phyloP scores from a whole-genome alignment of 2,888 invertebrate species.

The Bursaphelenchus okinawaensis region DNA sequence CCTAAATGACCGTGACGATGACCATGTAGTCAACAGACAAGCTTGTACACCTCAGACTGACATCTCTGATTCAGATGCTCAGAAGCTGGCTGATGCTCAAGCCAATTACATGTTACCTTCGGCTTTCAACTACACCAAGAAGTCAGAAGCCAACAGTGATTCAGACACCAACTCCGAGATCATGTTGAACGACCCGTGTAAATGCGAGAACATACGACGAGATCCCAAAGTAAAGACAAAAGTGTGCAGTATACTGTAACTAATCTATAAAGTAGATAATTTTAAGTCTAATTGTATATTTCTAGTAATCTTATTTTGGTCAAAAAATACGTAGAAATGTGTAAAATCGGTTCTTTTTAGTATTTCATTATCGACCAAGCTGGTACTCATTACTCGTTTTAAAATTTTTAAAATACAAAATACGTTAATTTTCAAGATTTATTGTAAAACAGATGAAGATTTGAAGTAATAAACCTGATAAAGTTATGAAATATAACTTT shows the following conservation, averaged over 20 bases:
- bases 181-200: not conserved
- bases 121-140: constrained; percentile 4
- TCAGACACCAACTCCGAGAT: not conserved
- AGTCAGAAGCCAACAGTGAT: not conserved
- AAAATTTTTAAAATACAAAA: not conserved
- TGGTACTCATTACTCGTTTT: not conserved
- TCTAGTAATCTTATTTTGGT: not conserved
- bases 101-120: constrained; percentile 14
- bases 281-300: not conserved
- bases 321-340: not conserved
- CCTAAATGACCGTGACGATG: not conserved
- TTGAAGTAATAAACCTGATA: not conserved
- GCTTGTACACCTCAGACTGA: not conserved
- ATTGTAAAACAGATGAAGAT: not conserved
- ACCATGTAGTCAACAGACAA: not conserved
- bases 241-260: constrained; percentile 3
- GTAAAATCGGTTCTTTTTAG: not conserved
- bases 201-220: constrained; percentile 2
- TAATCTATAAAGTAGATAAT: not conserved
- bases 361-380: not conserved
- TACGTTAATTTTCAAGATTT: not conserved
- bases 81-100: constrained; percentile 7
- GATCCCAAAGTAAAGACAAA: constrained; percentile 7
- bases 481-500: too few relatives aligned
- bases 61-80: constrained; percentile 1